phyloP scores from a whole-genome alignment of 2,113 vertebrate species.

The Sclerurus mexicanus region DNA sequence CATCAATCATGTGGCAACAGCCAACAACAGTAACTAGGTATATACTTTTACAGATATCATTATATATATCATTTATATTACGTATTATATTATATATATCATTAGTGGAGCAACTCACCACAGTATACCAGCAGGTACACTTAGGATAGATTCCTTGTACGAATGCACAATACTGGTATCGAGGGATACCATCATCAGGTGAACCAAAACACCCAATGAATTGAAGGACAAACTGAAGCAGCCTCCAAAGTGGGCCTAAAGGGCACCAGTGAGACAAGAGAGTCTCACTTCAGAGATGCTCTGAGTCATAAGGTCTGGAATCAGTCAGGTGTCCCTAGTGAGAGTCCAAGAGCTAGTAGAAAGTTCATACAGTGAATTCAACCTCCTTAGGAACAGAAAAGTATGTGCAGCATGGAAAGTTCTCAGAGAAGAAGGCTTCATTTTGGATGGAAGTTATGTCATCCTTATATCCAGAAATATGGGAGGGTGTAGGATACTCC shows the following conservation, averaged over 20 bases:
- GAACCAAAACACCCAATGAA: accelerated
- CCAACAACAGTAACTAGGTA: not conserved
- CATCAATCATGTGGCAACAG: not conserved
- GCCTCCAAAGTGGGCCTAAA: not conserved
- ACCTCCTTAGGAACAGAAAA: not conserved
- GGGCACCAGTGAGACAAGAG: not conserved
- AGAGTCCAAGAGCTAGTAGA: not conserved
- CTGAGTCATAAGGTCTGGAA: accelerated
- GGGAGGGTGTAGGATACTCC: not conserved
- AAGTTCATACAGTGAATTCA: not conserved
- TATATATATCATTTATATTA: no score
- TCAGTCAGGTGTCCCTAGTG: not conserved
- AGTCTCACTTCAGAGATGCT: not conserved
- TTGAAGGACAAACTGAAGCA: not conserved
- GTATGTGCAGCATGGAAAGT: not conserved
- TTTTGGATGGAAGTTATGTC: not conserved
- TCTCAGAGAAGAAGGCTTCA: not conserved
- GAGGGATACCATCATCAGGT: not conserved
- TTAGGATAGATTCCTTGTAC: not conserved
- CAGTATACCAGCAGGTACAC: not conserved
- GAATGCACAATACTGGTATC: not conserved
- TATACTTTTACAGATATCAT: not conserved
- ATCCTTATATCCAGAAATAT: not conserved
- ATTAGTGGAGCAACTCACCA: not conserved
- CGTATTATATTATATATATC: no score